A percentile compares a stretch with the other conserved stretches of the same genome.
Conservation (phyloP, 2,113 vertebrate genomes). For the Phylloscopus trochiloides region DNA sequence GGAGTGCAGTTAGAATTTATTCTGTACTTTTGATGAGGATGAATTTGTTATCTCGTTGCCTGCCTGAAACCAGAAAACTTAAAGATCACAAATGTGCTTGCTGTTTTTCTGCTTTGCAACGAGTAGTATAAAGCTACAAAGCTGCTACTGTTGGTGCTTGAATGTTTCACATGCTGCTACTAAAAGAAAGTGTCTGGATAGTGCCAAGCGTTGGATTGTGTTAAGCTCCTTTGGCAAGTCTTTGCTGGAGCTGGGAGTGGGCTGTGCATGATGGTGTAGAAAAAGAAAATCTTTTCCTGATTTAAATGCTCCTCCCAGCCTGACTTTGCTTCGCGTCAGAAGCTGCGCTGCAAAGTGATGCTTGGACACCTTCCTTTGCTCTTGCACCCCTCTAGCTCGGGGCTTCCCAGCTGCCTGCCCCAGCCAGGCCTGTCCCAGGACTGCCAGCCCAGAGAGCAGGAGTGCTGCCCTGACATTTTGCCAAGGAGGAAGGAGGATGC, state of each 20-base stretch:
- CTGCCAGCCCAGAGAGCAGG: fast-evolving
- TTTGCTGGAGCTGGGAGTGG: neutral
- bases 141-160: neutral
- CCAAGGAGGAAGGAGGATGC: neutral
- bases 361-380: neutral
- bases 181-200: neutral
- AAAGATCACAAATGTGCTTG: neutral
- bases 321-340: neutral
- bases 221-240: neutral
- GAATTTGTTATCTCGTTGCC: neutral
- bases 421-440: neutral
- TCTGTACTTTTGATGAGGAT: neutral
- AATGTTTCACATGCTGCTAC: neutral
- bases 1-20: constrained; percentile 32
- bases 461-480: neutral
- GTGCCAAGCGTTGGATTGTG: neutral
- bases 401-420: neutral
- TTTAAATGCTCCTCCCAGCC: neutral
- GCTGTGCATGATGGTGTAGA: neutral
- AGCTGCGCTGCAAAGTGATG: neutral
- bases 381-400: neutral
- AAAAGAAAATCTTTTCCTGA: neutral
- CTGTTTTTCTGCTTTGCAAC: neutral
- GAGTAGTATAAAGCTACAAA: neutral
- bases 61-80: constrained; percentile 16